Base-by-base conservation (phyloP, 2,888 invertebrate species). In the Agrotis segetum region DNA sequence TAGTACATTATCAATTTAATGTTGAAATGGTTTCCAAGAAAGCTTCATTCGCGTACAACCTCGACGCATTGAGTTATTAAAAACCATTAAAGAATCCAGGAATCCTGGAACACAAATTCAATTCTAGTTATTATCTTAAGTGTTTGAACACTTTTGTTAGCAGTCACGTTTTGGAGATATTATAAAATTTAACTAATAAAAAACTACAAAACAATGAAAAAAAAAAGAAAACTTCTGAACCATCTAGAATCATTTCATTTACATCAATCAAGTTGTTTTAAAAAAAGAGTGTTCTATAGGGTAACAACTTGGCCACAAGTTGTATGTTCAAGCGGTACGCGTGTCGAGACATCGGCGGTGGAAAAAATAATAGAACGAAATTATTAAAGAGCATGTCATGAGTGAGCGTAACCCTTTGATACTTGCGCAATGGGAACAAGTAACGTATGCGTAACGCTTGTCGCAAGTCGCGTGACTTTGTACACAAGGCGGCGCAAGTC, bases 201-300 rank as follows among this genome's bases (percentile, higher is more conserved):
- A 7, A 11, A 17, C 7, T 11, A 19, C 19, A 47, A 11, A 68
- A 73, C 24, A 44, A 55, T 50, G 73, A 60, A 40, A 34, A 60
- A 74, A 5, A 13, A 49, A 46, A n/a, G 60, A 16, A 46, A 78
- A 58, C 52, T 50, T 65, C 6, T 13, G 24, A 60, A 56, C 24
- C n/a, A 9, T 19, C 40, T 62, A 17, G 29, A n/a, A n/a, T 56
- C 34, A 56, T 29, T 56, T 56, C 13, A 60, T 49, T 66, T 44
- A 64, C 58, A 52, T 70, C 40, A 50, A 77, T 62, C 62, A 66
- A 66, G 56, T 50, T 49, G 61, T 67, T 53, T 47, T 62, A 82
- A 63, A 80, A 67, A 59, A 34, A 34, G 55, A 58, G 19, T 76
- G 34, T 69, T 65, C 24, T 58, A 58, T 65, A 19, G 17, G 40